Percentiles rank a stretch among this genome's conserved stretches.
phyloP scores from a whole-genome alignment of 1,140 invertebrate genomes.

The Aphis craccivora region DNA sequence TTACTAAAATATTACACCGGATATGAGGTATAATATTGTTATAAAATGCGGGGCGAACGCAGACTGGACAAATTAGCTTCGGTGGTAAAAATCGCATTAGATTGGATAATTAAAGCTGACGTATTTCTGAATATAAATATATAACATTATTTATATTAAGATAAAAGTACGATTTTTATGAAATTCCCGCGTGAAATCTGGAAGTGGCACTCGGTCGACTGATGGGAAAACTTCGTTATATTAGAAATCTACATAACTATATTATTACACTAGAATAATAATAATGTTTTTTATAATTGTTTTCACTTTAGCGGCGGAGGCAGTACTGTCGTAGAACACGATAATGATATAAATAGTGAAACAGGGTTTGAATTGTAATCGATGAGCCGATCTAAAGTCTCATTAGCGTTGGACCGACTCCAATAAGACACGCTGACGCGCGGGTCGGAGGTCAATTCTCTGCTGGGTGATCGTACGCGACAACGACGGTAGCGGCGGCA shows the following conservation, averaged over 20 bases:
- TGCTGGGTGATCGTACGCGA: not conserved
- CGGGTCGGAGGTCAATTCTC: not conserved
- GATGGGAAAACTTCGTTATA: not conserved
- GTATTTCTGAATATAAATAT: not conserved
- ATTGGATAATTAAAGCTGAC: not conserved
- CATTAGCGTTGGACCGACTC: conserved; percentile 31
- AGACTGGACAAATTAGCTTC: not conserved
- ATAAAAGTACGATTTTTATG: not conserved
- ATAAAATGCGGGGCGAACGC: not conserved
- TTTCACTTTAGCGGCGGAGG: too few relatives aligned
- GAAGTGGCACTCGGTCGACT: not conserved
- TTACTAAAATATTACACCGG: not conserved
- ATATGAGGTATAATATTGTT: not conserved
- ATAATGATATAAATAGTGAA: not conserved
- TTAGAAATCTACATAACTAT: not conserved
- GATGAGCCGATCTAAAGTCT: not conserved
- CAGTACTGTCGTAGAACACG: not conserved
- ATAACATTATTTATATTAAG: not conserved
- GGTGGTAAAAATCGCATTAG: not conserved
- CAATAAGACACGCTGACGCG: not conserved
- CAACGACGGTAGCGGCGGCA: not conserved
- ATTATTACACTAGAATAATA: not conserved
- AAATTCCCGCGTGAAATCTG: not conserved
- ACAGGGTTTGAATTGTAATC: not conserved
- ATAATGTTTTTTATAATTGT: not conserved